These are phyloP conservation scores for Agapornis roseicollis DNA, from an alignment of 2,113 vertebrate genomes.

Conservation along the genomic window DNA sequence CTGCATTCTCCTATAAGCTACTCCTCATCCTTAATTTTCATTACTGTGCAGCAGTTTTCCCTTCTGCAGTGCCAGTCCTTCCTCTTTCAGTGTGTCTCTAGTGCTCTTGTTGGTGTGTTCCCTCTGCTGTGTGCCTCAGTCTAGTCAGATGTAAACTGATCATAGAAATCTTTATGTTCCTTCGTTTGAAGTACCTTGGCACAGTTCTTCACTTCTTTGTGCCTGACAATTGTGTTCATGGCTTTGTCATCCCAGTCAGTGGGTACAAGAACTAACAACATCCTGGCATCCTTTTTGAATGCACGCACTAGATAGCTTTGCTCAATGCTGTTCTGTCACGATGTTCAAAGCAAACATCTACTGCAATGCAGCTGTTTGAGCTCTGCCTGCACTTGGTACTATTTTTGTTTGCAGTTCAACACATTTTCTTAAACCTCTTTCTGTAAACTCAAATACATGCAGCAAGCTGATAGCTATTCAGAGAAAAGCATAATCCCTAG, in stretches of 20 bases:
- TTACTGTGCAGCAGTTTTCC: not conserved
- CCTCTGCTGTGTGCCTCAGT: accelerated
- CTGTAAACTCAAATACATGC: constrained; percentile 6
- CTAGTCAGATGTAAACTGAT: not conserved
- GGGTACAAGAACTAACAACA: constrained; percentile 5
- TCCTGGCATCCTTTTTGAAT: not conserved
- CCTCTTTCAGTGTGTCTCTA: not conserved
- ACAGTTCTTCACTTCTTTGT: not conserved
- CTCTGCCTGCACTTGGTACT: constrained; percentile 27
- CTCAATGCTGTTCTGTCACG: constrained; percentile 8
- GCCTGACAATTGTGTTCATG: constrained; percentile 20
- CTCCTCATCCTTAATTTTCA: not conserved
- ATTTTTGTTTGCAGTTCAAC: constrained; percentile 49
- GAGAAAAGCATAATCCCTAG: constrained; percentile 9
- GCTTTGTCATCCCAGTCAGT: constrained; percentile 47
- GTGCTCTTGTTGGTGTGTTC: not conserved
- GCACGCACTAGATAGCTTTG: not conserved
- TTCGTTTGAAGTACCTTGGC: not conserved
- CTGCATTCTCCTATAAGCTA: not conserved
- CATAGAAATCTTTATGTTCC: constrained; percentile 5
- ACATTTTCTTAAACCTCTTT: constrained; percentile 41
- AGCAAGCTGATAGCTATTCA: constrained; percentile 36
- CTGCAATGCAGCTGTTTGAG: constrained; percentile 69
- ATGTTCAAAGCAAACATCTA: constrained; percentile 56
- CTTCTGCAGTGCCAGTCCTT: not conserved